Percentiles rank a stretch among this genome's conserved stretches.
These are phyloP conservation scores for Galago senegalensis DNA, from an alignment of 2,797 vertebrate genomes.

Conservation along the genomic window DNA sequence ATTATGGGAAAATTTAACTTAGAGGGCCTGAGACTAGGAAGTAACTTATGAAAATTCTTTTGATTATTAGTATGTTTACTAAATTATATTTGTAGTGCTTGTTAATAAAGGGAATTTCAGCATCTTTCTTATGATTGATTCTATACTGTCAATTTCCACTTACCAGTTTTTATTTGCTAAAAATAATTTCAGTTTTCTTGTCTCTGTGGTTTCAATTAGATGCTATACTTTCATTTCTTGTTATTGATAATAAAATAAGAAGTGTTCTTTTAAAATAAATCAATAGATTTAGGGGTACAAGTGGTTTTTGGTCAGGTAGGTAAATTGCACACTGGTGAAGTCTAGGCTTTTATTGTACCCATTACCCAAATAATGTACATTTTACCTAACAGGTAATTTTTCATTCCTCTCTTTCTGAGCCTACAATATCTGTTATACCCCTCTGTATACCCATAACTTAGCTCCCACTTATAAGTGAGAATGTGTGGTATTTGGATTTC, in stretches of 20 bases:
- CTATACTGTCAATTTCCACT: constrained; percentile 19
- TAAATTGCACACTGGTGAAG: background rate
- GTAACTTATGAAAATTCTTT: background rate
- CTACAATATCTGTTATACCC: background rate
- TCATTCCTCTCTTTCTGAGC: background rate
- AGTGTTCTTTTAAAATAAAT: background rate
- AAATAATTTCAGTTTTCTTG: constrained; percentile 1
- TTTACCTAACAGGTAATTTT: no score
- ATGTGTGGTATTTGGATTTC: background rate
- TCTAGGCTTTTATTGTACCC: background rate
- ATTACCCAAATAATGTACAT: background rate
- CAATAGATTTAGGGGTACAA: background rate
- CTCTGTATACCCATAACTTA: background rate
- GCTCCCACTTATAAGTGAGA: background rate
- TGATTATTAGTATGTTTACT: constrained; percentile 2
- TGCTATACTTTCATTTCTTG: background rate
- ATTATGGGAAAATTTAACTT: background rate
- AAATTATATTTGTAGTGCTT: constrained; percentile 8
- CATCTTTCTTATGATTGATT: constrained; percentile 15
- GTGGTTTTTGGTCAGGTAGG: background rate
- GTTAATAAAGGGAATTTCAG: background rate
- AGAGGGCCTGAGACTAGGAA: background rate
- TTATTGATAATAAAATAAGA: background rate
- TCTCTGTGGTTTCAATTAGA: background rate
- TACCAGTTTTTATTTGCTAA: constrained; percentile 2